Conservation (phyloP, 2,888 invertebrate genomes). For the Orthonevra nobilis region DNA sequence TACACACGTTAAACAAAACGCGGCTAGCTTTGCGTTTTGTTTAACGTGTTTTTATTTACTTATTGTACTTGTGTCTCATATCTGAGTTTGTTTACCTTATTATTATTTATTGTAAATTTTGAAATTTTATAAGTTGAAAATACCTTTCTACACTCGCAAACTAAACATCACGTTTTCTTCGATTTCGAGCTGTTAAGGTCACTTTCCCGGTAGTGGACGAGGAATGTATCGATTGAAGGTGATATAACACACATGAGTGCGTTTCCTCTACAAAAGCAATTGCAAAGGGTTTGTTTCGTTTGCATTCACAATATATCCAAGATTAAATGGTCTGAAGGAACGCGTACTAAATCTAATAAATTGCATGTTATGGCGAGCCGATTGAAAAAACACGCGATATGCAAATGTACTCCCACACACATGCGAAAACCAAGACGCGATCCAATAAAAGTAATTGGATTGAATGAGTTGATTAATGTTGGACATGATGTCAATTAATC, state of each 20-base stretch:
- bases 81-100: constrained; percentile 43
- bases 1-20: too few relatives aligned
- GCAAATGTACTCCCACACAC: too few relatives aligned
- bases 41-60: constrained; percentile 29
- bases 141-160: too few relatives aligned
- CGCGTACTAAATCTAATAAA: too few relatives aligned
- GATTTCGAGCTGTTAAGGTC: constrained; percentile 21
- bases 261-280: not conserved
- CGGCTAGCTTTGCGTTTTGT: constrained; percentile 19
- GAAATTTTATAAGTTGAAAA: too few relatives aligned
- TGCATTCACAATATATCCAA: too few relatives aligned
- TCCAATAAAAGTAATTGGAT: not conserved
- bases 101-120: constrained; percentile 7
- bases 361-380: too few relatives aligned
- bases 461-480: constrained; percentile 9
- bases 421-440: not conserved
- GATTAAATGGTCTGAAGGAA: too few relatives aligned
- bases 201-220: not conserved
- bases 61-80: constrained; percentile 10
- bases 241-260: not conserved
- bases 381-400: constrained; percentile 1
- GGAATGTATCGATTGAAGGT: constrained; percentile 1
- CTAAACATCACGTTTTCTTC: too few relatives aligned
- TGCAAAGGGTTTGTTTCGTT: too few relatives aligned
- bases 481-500: not conserved